A percentile compares a stretch with the other conserved stretches of the same genome.
These are phyloP conservation scores for Poeciliopsis turneri DNA, from an alignment of 2,797 vertebrate genomes.

Conservation along the genomic window DNA sequence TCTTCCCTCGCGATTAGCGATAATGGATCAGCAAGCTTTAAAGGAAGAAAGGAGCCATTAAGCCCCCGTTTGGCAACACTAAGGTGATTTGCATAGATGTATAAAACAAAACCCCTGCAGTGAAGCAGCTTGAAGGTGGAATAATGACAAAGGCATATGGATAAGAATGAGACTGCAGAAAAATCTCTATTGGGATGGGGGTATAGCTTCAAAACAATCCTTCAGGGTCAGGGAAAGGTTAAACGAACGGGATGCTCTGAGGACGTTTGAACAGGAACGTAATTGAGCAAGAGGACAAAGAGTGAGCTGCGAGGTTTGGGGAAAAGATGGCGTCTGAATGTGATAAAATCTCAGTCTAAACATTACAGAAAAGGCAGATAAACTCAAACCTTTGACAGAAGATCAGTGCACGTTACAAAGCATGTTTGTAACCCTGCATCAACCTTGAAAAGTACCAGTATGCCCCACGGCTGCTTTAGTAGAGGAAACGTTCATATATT, in stretches of 20 bases:
- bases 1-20: slow-evolving; percentile 38
- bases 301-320: slow-evolving; percentile 22
- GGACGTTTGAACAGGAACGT: slow-evolving; percentile 59
- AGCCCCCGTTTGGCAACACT: slow-evolving; percentile 47
- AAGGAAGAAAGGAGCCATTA: slow-evolving; percentile 57
- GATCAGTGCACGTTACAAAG: slow-evolving; percentile 22
- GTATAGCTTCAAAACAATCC: slow-evolving; percentile 58
- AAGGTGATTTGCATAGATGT: slow-evolving; percentile 50
- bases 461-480: slow-evolving; percentile 4
- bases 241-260: slow-evolving; percentile 51
- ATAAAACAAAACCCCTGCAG: slow-evolving; percentile 52
- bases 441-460: slow-evolving; percentile 38
- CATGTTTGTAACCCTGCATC: slow-evolving; percentile 18
- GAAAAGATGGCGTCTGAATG: slow-evolving; percentile 43
- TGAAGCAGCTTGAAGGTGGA: slow-evolving; percentile 24
- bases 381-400: slow-evolving; percentile 26
- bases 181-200: slow-evolving; percentile 36
- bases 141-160: slow-evolving; percentile 22
- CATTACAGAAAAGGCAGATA: slow-evolving; percentile 39
- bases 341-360: slow-evolving; percentile 49
- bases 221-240: slow-evolving; percentile 61
- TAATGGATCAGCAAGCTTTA: slow-evolving; percentile 47
- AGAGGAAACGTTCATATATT: background rate
- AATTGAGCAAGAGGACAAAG: slow-evolving; percentile 58
- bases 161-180: slow-evolving; percentile 35